Base-by-base conservation (phyloP, 92 coral and sea anemone genomes). In the Bergia sp. region DNA sequence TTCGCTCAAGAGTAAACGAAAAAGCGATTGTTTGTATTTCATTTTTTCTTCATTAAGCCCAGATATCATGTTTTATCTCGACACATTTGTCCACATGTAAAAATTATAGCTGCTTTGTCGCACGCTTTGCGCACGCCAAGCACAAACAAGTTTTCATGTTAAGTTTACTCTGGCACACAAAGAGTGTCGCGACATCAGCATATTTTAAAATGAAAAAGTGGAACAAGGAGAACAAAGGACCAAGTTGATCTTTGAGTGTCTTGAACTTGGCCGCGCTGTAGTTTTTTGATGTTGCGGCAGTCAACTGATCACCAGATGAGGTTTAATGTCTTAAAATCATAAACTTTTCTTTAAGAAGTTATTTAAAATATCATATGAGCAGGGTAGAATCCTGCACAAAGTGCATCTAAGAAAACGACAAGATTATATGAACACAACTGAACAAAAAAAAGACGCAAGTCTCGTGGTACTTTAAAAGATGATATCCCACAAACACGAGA, bases 1-100 rank as follows among this genome's bases (percentile, higher is more conserved):
- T 82, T 82, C 44, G 39, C 12, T 83, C 42, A 69, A 69, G 58
- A 82, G 76, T 66, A 82, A 82, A 82, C 76, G 86, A 29, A 82
- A 66, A 53, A 82, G 37, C 23, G 66, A 83, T 67, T 83, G 77
- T 83, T 69, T 10, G 41, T 18, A 7, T 83, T 83, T 44, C n/a
- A 21, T 69, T 69, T 65, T 82, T 47, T 66, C 41, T 42, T 83
- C 74, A 42, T 42, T 9, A 41, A n/a, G 45, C 36, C 50, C n/a
- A 5, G 50, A 79, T 49, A 79, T 58, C 20, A 44, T 82, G 58
- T 83, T 83, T 76, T 83, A 29, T 67, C 66, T 83, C 66, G 87
- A 83, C 87, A 83, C 66, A 43, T 23, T 69, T 12, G 43, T 83
- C 58, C 77, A 71, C 87, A 83, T 69, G 77, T 44, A 67, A 29